Base-by-base conservation (phyloP, 1,140 invertebrate species). In the Monochamus saltuarius region DNA sequence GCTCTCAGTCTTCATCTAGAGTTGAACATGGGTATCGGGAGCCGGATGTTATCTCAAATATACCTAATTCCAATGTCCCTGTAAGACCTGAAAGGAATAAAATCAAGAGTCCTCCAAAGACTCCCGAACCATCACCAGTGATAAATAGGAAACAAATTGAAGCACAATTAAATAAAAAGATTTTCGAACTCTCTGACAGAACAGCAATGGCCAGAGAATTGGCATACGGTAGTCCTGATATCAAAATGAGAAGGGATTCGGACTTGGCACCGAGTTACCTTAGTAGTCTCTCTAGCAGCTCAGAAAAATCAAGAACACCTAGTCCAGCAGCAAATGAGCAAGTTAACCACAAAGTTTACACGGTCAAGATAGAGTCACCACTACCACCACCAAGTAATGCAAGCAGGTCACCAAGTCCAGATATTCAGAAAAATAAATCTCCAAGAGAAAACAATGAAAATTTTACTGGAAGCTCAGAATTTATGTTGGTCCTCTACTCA, bases 401-500 rank as follows among this genome's bases (percentile, higher is more conserved):
- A 22, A 57, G 19, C 42, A 58, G 29, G 4, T 29, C 9, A 7
- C n/a, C 6, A 22, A 17, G 14, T 16, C 40, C 9, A 47, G 8
- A 43, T 43, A 53, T 14, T 7, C 22, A 36, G 22, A 66, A 59
- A 43, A 56, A 57, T 6, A 59, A 58, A 45, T 56, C 59, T 22
- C 62, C 62, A 7, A 57, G 66, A 36, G 69, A 71, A 37, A 68
- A 67, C 36, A 65, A 58, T 43, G 66, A 52, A 10, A 65, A 56
- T 29, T 52, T 65, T 14, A 54, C 65, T 16, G 84, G 81, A 13
- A 88, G 85, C 68, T 89, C 87, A 17, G 89, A 92, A 72, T 89
- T 91, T 62, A 90, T 92, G 88, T 73, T 92, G 36, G 88, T 92
- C 34, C 77, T 92, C 4, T 88, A 87, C 75, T 86, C 88, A 29